These are phyloP conservation scores for Drosophila cyrtoloma DNA, from an alignment of 2,888 invertebrate genomes.

Conservation along the genomic window DNA sequence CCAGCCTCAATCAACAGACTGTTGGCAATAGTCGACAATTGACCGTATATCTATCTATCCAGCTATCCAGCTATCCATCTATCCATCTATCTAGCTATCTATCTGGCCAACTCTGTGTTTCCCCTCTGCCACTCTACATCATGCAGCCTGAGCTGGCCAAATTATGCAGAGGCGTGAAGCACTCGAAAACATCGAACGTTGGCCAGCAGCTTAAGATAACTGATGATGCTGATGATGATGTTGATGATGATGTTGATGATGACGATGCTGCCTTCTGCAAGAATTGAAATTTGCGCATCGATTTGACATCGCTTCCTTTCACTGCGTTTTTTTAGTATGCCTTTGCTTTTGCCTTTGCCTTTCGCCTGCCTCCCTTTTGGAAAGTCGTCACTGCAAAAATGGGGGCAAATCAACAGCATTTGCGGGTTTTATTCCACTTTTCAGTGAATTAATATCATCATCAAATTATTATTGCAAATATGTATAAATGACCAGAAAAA, in stretches of 20 bases:
- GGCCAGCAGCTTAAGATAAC: slow-evolving; percentile 70
- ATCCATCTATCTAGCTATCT: not conserved
- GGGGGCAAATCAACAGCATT: slow-evolving; percentile 59
- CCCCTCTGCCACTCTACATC: not conserved
- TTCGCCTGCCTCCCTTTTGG: slow-evolving; percentile 45
- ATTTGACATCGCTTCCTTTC: slow-evolving; percentile 51
- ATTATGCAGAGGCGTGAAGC: slow-evolving; percentile 76
- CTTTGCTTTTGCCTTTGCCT: slow-evolving; percentile 2
- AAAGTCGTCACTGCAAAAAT: slow-evolving; percentile 56
- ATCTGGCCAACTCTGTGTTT: not conserved
- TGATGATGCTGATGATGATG: slow-evolving; percentile 28
- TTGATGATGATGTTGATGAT: slow-evolving; percentile 22
- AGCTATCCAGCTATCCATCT: not conserved
- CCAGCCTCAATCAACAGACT: slow-evolving; percentile 11
- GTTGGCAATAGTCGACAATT: slow-evolving; percentile 22
- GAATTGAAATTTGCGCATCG: slow-evolving; percentile 68
- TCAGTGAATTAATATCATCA: slow-evolving; percentile 53
- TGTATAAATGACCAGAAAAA: slow-evolving; percentile 42
- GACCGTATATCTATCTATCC: slow-evolving; percentile 3
- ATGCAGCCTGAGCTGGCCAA: slow-evolving; percentile 63
- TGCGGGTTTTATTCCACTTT: slow-evolving; percentile 12
- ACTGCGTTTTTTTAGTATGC: slow-evolving; percentile 21
- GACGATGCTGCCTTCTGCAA: slow-evolving; percentile 14
- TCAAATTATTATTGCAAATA: slow-evolving; percentile 76
- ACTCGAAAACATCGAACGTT: slow-evolving; percentile 56